These are phyloP conservation scores for Drosophila repletoides DNA, from an alignment of 1,140 invertebrate species.

Conservation along the genomic window DNA sequence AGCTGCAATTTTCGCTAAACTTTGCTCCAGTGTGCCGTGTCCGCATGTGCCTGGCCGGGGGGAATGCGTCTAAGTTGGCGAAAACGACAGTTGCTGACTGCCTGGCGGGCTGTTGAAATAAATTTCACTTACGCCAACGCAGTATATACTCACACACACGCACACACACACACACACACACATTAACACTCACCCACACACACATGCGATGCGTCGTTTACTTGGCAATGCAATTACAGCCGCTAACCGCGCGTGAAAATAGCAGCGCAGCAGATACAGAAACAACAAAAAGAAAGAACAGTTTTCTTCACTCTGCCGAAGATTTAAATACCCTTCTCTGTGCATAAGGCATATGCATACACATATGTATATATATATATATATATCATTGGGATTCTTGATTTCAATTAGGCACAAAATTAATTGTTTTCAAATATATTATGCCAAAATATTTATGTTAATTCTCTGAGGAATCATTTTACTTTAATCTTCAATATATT, in stretches of 20 bases:
- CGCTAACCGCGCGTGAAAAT: constrained; percentile 78
- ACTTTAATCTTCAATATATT: too few relatives aligned
- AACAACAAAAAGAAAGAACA: constrained; percentile 21
- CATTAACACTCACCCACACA: constrained; percentile 19
- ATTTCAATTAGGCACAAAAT: too few relatives aligned
- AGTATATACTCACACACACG: constrained; percentile 25
- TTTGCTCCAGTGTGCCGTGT: constrained; percentile 25
- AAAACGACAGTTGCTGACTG: constrained; percentile 71
- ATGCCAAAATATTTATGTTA: too few relatives aligned
- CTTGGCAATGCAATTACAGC: constrained; percentile 79
- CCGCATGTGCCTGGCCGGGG: neutral
- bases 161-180: constrained; percentile 14
- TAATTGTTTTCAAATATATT: too few relatives aligned
- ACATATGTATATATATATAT: too few relatives aligned
- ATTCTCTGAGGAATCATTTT: too few relatives aligned
- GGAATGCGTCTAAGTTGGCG: constrained; percentile 30
- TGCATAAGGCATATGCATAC: too few relatives aligned
- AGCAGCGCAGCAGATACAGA: constrained; percentile 51
- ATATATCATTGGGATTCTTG: too few relatives aligned
- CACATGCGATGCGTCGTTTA: constrained; percentile 71
- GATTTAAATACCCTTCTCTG: too few relatives aligned
- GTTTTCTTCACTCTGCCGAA: too few relatives aligned
- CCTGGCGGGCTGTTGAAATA: constrained; percentile 71
- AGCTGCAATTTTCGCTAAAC: constrained; percentile 9
- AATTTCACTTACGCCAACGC: constrained; percentile 74